Percentiles rank a stretch among this genome's conserved stretches.
These are phyloP conservation scores for Galaxias olidus DNA, from an alignment of 2,797 vertebrate species.

Conservation along the genomic window DNA sequence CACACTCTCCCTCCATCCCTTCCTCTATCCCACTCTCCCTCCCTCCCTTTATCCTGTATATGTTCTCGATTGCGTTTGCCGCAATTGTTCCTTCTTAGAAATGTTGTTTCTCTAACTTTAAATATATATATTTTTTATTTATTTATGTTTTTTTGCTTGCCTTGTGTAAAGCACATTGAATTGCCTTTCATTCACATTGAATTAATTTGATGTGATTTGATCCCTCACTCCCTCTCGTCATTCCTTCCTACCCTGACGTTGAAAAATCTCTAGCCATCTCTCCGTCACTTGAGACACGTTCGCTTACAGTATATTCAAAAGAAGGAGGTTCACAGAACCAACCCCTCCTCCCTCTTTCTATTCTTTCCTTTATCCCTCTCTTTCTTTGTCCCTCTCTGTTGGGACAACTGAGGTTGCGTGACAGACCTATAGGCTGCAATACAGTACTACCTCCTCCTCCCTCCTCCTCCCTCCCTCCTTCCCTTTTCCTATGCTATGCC, in stretches of 20 bases:
- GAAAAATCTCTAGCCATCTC: constrained; percentile 10
- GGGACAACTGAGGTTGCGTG: constrained; percentile 39
- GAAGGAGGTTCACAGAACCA: constrained; percentile 39
- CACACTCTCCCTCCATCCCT: neutral
- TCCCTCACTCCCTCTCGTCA: neutral
- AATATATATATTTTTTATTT: too few relatives aligned
- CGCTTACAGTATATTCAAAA: constrained; percentile 50
- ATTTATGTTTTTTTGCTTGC: too few relatives aligned
- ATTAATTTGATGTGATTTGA: too few relatives aligned
- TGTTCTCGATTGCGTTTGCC: neutral
- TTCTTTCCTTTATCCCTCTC: constrained; percentile 20
- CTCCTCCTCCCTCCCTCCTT: constrained; percentile 6
- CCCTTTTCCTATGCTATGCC: too few relatives aligned
- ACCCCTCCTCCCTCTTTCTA: constrained; percentile 22
- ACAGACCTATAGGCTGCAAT: constrained; percentile 53
- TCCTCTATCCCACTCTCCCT: neutral
- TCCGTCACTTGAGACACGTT: constrained; percentile 7
- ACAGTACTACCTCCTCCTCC: neutral
- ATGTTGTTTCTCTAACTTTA: too few relatives aligned
- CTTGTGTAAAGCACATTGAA: too few relatives aligned
- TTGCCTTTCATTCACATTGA: too few relatives aligned
- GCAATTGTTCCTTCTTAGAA: too few relatives aligned
- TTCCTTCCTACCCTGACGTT: neutral
- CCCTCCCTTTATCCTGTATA: neutral
- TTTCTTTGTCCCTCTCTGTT: constrained; percentile 38